Conservation (phyloP, 2,113 vertebrate species). For the Syngnathus typhle region DNA sequence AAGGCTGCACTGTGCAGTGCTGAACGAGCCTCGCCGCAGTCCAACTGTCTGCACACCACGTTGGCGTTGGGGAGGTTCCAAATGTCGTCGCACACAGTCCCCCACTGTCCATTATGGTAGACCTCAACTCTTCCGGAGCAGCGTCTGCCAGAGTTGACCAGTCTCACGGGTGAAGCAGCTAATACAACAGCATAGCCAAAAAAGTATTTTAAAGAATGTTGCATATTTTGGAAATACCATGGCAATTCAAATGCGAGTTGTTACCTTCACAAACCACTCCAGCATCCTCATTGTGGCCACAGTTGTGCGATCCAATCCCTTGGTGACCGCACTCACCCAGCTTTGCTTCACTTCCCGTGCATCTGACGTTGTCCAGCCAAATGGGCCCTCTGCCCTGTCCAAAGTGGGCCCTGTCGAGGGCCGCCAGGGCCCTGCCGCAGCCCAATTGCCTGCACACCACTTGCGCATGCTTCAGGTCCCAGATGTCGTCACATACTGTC, state of each 20-base stretch:
- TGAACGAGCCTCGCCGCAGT: constrained; percentile 31
- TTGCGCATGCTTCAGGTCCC: constrained; percentile 37
- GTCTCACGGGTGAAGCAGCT: constrained; percentile 16
- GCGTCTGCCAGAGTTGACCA: constrained; percentile 36
- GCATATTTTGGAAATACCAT: no score
- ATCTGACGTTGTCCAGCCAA: constrained; percentile 39
- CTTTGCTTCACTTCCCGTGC: constrained; percentile 22
- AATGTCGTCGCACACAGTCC: constrained; percentile 48
- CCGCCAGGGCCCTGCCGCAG: constrained; percentile 39
- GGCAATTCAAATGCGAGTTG: neutral
- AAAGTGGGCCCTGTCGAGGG: neutral
- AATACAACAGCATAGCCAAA: neutral
- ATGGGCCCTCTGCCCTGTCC: constrained; percentile 46
- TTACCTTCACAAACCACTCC: constrained; percentile 48
- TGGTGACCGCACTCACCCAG: constrained; percentile 30
- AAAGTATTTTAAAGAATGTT: no score
- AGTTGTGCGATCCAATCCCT: constrained; percentile 41
- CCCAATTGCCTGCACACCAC: constrained; percentile 58
- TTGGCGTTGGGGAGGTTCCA: constrained; percentile 37
- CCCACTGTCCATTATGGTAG: constrained; percentile 39
- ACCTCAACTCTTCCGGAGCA: constrained; percentile 55
- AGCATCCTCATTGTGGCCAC: constrained; percentile 36
- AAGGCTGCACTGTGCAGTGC: constrained; percentile 27
- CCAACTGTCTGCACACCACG: constrained; percentile 50
- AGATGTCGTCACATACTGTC: constrained; percentile 44